Percentiles rank a stretch among this genome's conserved stretches.
Conservation (phyloP, 2,888 invertebrate genomes). For the Branchinecta sandiegonensis region DNA sequence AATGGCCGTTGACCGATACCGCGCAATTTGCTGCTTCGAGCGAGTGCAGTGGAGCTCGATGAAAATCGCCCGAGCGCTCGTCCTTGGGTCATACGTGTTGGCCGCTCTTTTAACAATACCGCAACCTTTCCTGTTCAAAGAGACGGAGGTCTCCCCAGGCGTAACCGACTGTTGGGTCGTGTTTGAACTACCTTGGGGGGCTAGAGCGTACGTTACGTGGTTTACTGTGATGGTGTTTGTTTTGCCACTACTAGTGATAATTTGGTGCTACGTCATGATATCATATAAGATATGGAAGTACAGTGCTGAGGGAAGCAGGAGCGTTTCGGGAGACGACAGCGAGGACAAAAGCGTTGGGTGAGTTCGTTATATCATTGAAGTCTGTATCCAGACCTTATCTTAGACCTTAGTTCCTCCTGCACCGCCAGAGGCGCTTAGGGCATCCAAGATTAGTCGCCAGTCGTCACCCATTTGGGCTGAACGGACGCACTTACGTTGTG, state of each 20-base stretch:
- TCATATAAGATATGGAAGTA: conserved; percentile 44
- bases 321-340: too few species aligned
- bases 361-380: too few species aligned
- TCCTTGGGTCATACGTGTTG: conserved; percentile 42
- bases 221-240: conserved; percentile 46
- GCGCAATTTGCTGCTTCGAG: conserved; percentile 48
- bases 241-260: conserved; percentile 42
- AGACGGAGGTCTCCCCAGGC: conserved; percentile 28
- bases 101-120: conserved; percentile 44
- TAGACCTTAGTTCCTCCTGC: too few species aligned
- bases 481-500: too few species aligned
- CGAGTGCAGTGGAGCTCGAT: conserved; percentile 46
- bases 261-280: conserved; percentile 44
- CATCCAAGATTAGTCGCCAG: too few species aligned
- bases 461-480: too few species aligned
- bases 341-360: too few species aligned
- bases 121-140: conserved; percentile 38
- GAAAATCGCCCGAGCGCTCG: conserved; percentile 42
- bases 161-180: conserved; percentile 44
- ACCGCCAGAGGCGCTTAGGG: too few species aligned
- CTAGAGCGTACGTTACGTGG: conserved; percentile 46
- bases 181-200: conserved; percentile 42
- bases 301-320: conserved; percentile 20
- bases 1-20: conserved; percentile 46
- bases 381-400: too few species aligned